Percentiles rank a stretch among this genome's conserved stretches.
phyloP scores from a whole-genome alignment of 1,140 invertebrate genomes.

The Drosophila auraria region DNA sequence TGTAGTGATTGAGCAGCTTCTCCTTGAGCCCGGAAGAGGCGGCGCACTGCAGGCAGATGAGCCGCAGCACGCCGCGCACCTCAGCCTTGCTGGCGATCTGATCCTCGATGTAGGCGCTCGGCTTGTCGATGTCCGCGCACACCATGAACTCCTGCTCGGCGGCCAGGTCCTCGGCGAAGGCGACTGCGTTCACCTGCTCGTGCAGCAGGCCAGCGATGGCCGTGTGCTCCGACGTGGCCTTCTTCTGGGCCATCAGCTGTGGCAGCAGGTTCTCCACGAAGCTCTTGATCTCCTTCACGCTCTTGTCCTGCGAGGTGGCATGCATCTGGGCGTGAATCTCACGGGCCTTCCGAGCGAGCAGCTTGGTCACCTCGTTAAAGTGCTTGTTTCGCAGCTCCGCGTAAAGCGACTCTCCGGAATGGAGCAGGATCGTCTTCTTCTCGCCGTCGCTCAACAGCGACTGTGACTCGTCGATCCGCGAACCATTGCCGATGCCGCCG shows the following conservation, averaged over 20 bases:
- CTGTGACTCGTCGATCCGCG: slow-evolving; percentile 18
- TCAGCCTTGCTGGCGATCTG: slow-evolving; percentile 94
- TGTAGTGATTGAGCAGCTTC: slow-evolving; percentile 96
- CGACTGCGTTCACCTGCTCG: slow-evolving; percentile 86
- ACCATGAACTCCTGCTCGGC: slow-evolving; percentile 96
- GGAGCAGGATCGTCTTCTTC: slow-evolving; percentile 92
- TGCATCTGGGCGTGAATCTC: slow-evolving; percentile 94
- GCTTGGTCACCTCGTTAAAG: slow-evolving; percentile 95
- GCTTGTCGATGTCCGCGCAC: slow-evolving; percentile 95
- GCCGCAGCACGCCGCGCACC: slow-evolving; percentile 92
- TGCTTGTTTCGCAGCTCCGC: slow-evolving; percentile 96
- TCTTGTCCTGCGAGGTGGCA: slow-evolving; percentile 93
- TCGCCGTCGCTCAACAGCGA: slow-evolving; percentile 86
- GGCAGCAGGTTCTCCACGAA: slow-evolving; percentile 94
- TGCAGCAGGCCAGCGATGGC: slow-evolving; percentile 89
- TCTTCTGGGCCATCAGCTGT: slow-evolving; percentile 94
- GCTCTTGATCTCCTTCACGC: slow-evolving; percentile 96
- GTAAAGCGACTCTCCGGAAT: slow-evolving; percentile 96
- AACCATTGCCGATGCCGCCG: background rate
- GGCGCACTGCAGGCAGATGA: slow-evolving; percentile 95
- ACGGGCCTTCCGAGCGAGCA: slow-evolving; percentile 94
- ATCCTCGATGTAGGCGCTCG: slow-evolving; percentile 95
- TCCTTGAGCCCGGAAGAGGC: slow-evolving; percentile 95
- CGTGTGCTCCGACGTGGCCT: slow-evolving; percentile 91
- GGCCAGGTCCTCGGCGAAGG: slow-evolving; percentile 86